Conservation (phyloP, 2,113 vertebrate genomes). For the Mesocricetus auratus region DNA sequence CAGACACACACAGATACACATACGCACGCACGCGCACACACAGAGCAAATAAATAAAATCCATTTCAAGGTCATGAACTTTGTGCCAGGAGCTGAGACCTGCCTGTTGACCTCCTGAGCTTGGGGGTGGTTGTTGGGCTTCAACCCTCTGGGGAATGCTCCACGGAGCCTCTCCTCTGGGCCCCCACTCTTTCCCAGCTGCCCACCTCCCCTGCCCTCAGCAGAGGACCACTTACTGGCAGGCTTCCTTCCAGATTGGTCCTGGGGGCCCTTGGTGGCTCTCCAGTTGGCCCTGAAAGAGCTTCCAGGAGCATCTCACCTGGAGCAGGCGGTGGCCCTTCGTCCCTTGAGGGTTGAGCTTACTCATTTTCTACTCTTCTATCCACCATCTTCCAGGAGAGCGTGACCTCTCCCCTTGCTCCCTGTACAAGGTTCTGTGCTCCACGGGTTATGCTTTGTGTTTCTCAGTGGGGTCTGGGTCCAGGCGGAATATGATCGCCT, state of each 20-base stretch:
- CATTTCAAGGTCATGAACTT: neutral
- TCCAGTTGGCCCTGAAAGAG: neutral
- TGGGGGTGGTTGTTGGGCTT: neutral
- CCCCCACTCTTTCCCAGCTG: neutral
- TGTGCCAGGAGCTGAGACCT: neutral
- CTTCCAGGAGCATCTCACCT: neutral
- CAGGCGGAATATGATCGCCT: rapidly evolving
- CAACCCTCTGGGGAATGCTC: neutral
- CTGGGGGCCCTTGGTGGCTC: neutral
- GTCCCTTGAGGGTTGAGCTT: neutral
- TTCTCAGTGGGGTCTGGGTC: neutral
- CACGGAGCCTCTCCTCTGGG: neutral
- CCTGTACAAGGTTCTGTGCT: neutral
- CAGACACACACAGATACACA: neutral
- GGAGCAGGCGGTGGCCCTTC: neutral
- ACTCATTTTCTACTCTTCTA: neutral
- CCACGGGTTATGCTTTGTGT: neutral
- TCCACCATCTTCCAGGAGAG: rapidly evolving
- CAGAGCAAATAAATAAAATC: neutral
- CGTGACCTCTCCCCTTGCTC: neutral
- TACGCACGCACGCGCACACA: neutral
- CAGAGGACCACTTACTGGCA: neutral
- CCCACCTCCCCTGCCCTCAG: neutral
- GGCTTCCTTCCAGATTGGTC: neutral
- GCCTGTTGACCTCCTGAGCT: neutral